These are phyloP conservation scores for Drosophila obscura DNA, from an alignment of 1,140 invertebrate species.

Conservation along the genomic window DNA sequence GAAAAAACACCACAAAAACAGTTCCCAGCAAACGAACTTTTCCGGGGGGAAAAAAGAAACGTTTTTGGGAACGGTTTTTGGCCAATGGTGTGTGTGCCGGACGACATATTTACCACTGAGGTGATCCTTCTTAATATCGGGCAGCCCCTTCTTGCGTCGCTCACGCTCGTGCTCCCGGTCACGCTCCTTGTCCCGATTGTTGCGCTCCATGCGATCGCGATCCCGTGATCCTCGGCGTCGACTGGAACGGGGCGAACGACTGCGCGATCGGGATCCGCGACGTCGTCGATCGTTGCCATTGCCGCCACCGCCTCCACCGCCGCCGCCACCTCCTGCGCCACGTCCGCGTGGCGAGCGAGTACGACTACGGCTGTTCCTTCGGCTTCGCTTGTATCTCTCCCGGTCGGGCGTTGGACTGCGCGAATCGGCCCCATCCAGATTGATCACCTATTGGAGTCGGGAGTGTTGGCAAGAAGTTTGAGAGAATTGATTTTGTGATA, in stretches of 20 bases:
- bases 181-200: slow-evolving; percentile 89
- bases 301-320: slow-evolving; percentile 44
- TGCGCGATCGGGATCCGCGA: slow-evolving; percentile 83
- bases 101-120: slow-evolving; percentile 88
- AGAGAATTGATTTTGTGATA: slow-evolving; percentile 70
- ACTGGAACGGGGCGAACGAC: slow-evolving; percentile 77
- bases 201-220: slow-evolving; percentile 86
- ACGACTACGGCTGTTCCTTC: slow-evolving; percentile 84
- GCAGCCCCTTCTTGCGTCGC: slow-evolving; percentile 93
- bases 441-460: slow-evolving; percentile 84
- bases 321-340: slow-evolving; percentile 51
- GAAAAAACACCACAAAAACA: too few species aligned
- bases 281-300: slow-evolving; percentile 75
- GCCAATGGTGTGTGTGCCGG: too few species aligned
- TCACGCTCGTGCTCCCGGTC: slow-evolving; percentile 92
- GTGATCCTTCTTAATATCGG: slow-evolving; percentile 93
- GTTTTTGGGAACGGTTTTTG: too few species aligned
- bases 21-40: too few species aligned
- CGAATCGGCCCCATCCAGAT: slow-evolving; percentile 85
- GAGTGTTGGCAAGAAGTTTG: slow-evolving; percentile 74
- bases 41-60: too few species aligned
- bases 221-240: slow-evolving; percentile 85
- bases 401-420: slow-evolving; percentile 86
- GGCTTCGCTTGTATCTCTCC: slow-evolving; percentile 83
- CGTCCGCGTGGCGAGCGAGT: slow-evolving; percentile 84